Evolutionary conservation across 2,797 vertebrate genomes (phyloP), one percentile per base, ranked within the genome.

Genomic region (Carduelis carduelis): DNA sequence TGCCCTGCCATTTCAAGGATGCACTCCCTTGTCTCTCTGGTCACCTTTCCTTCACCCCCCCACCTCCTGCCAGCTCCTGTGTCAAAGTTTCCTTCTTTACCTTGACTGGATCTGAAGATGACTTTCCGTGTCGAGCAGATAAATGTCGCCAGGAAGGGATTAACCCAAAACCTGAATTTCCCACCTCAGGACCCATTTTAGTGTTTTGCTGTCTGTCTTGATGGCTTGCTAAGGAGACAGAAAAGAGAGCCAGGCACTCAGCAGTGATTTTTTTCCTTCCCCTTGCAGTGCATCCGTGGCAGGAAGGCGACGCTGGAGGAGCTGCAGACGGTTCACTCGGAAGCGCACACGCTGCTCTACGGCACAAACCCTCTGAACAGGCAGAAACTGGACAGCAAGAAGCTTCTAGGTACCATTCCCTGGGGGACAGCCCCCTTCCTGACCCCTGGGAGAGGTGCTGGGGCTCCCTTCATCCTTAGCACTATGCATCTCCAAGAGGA

Each of bases 351-450:
- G 2, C 97, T 99, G 87, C 98, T 99, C 52, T 99, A 99, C 0
- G 99, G 99, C 97, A 99, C 99, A 43, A 99, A 99, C 97, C 99
- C 99, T 30, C 98, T 99, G 94, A 98, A 98, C 97, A 98, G 99
- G 80, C 99, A 99, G 98, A 99, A 99, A 97, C 97, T 99, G 89
- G 99, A 99, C 98, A 99, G 99, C 99, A 99, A 99, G 98, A 98
- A 98, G 81, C 97, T 98, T 50, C 97, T 98, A 97, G 98, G 98
- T 98, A 98, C 52, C 0, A 0, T 70, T 87, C 14, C 20, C 20
- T 28, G 30, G 3, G 32, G 16, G 0, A 23, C 37, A 37, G 22
- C 21, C 11, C 37, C 28, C 15, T 61, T 72, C 24, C 41, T 28
- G n/a, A n/a, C 37, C 74, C 65, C 77, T 83, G 68, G 23, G 19